phyloP scores from a whole-genome alignment of 2,113 vertebrate genomes.

The Pionites leucogaster region DNA sequence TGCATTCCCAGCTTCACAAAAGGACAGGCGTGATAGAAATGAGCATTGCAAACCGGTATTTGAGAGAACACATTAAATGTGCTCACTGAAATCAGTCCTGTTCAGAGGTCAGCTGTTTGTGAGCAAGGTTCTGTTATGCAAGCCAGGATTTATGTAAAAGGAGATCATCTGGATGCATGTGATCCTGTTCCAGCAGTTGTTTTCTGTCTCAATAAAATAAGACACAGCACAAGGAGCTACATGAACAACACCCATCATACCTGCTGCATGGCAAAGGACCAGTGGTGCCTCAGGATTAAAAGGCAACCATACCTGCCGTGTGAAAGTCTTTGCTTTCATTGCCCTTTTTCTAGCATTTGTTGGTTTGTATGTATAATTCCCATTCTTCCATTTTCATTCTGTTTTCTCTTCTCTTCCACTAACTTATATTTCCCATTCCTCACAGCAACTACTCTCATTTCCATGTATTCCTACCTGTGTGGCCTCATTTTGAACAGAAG shows the following conservation, averaged over 20 bases:
- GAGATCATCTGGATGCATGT: not conserved
- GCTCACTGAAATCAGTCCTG: not conserved
- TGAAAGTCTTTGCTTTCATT: not conserved
- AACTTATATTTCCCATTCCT: not conserved
- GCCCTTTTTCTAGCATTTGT: not conserved
- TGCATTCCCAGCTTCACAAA: not conserved
- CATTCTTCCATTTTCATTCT: not conserved
- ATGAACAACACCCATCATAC: not conserved
- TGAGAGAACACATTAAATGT: not conserved
- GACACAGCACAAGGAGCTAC: not conserved
- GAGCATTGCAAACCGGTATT: not conserved
- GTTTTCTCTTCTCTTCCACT: not conserved
- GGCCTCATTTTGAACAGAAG: not conserved
- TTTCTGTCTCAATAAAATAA: not conserved
- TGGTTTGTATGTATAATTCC: not conserved
- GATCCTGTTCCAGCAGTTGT: not conserved
- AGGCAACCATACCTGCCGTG: not conserved
- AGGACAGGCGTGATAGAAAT: not conserved
- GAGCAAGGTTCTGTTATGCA: not conserved
- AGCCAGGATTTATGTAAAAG: not conserved
- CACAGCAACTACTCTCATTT: not conserved
- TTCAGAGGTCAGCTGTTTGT: not conserved
- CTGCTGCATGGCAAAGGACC: not conserved
- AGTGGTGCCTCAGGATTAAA: not conserved
- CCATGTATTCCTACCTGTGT: not conserved